Evolutionary conservation across 2,888 invertebrate genomes (phyloP), one percentile per base, ranked within the genome.

Genomic region (Drosophila robusta): DNA sequence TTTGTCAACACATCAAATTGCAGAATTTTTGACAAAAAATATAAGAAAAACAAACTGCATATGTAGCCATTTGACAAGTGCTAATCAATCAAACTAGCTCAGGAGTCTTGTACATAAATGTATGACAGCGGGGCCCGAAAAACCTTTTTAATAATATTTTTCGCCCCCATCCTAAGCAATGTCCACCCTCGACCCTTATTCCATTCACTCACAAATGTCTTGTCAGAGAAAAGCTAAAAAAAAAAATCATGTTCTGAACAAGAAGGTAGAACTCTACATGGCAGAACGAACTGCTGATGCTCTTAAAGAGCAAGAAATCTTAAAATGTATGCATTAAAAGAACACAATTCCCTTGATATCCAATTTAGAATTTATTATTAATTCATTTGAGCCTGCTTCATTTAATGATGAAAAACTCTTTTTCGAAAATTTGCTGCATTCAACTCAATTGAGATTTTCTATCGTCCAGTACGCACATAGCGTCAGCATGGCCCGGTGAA

Each of bases 141-240:
- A 87, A 85, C 86, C 86, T 87, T 87, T 85, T 87, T 85, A 82
- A 87, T 85, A 85, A 83, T 85, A 70, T 75, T 79, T 80, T 41
- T 39, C 39, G 55, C 18, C 38, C 16, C 42, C 34, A 4, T 22
- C 42, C 16, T 16, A 50, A 22, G 51, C n/a, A 47, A 12, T 41
- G 46, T 70, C 62, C 67, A 49, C 67, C 55, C 60, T 65, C 66
- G 66, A 64, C 75, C 65, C 65, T 56, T 42, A 61, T 44, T 54
- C 54, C 62, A 63, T 68, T 75, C 67, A 63, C 65, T 61, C 66
- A 78, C 69, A 73, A 54, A 54, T 73, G 78, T 51, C 73, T 70
- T 86, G 80, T 78, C 87, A 69, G 72, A 61, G 54, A 16, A 62
- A 46, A 60, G 76, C 78, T 65, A 63, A 69, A 68, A 80, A 69